Evolutionary conservation across 2,797 vertebrate species (phyloP).

Genomic region (Leontocebus nigricollis): DNA sequence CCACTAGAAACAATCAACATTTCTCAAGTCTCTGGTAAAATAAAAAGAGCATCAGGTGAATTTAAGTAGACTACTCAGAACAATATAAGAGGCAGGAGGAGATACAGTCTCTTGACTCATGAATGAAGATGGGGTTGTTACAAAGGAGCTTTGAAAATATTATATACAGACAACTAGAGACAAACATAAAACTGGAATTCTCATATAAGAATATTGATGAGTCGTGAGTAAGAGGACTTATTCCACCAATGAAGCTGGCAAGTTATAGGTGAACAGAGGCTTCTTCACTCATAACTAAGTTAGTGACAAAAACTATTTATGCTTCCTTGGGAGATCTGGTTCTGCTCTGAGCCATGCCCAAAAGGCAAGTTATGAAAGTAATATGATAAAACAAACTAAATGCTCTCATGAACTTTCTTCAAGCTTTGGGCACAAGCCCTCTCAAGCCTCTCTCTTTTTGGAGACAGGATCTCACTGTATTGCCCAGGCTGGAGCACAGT

Average conservation of each 20-base stretch:
- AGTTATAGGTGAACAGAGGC: background rate
- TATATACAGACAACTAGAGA: background rate
- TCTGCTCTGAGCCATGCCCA: background rate
- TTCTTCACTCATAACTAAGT: constrained; percentile 6
- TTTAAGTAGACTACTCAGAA: background rate
- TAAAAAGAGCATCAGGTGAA: background rate
- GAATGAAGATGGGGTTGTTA: background rate
- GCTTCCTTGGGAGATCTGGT: background rate
- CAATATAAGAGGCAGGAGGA: background rate
- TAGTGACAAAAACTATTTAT: background rate
- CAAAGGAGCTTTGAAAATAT: background rate
- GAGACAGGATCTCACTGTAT: background rate
- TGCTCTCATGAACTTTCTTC: background rate
- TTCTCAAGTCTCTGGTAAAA: constrained; percentile 1
- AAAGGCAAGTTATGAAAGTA: background rate
- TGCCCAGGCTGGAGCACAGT: background rate
- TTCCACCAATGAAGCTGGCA: background rate
- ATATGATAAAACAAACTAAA: background rate
- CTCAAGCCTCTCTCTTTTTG: background rate
- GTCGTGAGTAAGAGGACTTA: background rate
- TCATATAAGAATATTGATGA: background rate
- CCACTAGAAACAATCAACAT: background rate
- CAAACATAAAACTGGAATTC: background rate
- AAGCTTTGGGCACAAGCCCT: background rate
- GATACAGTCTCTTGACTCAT: background rate